These are phyloP conservation scores for Zaprionus ornatus DNA, from an alignment of 1,140 invertebrate genomes.

Conservation along the genomic window DNA sequence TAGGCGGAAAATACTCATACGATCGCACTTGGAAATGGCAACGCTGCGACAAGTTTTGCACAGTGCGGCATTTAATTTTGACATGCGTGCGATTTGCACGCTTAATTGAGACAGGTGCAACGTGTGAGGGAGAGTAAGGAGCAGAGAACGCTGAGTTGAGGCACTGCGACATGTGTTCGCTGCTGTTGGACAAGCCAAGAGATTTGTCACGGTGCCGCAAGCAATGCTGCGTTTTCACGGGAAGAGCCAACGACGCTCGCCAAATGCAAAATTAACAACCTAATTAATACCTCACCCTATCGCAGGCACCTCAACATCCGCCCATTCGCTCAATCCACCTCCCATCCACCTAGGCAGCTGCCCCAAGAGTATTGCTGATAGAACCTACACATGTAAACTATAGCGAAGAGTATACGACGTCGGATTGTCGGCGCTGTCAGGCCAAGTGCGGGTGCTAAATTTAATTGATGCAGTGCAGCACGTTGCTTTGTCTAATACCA, in stretches of 20 bases:
- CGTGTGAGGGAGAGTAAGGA: background rate
- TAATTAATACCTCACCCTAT: conserved; percentile 72
- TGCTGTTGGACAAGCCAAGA: conserved; percentile 70
- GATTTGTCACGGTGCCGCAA: conserved; percentile 75
- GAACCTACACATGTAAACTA: background rate
- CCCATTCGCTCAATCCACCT: conserved; percentile 24
- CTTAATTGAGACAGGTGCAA: conserved; percentile 79
- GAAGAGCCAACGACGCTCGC: conserved; percentile 72
- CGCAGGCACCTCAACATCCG: conserved; percentile 42
- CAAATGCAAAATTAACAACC: conserved; percentile 81
- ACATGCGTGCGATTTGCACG: conserved; percentile 79
- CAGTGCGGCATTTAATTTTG: conserved; percentile 72
- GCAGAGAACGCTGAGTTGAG: conserved; percentile 37
- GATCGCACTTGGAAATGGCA: conserved; percentile 61
- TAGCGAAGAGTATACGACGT: background rate
- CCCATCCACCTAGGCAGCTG: conserved; percentile 42
- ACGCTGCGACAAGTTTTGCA: conserved; percentile 48
- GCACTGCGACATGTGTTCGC: conserved; percentile 68
- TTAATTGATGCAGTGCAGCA: conserved; percentile 55
- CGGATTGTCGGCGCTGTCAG: background rate
- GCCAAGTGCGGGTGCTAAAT: conserved; percentile 13
- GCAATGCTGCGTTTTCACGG: conserved; percentile 64
- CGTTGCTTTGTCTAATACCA: conserved; percentile 35
- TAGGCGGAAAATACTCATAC: conserved; percentile 3
- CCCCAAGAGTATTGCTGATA: conserved; percentile 14